Conservation (phyloP, 2,113 vertebrate genomes). For the Prochilodus magdalenae region DNA sequence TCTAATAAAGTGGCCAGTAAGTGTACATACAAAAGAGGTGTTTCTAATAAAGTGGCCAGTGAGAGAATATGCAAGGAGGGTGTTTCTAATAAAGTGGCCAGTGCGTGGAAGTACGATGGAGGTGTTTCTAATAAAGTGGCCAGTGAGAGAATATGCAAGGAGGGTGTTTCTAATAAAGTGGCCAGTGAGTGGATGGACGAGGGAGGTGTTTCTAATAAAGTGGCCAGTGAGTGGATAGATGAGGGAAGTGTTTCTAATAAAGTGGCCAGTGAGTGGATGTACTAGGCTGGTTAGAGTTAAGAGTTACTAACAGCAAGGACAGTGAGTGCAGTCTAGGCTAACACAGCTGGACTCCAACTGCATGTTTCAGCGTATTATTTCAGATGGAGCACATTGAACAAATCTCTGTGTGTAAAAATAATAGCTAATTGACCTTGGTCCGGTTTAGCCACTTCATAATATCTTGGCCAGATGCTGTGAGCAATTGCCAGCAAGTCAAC, state of each 20-base stretch:
- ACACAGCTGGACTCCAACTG: neutral
- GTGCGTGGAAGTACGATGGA: too few relatives aligned
- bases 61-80: too few relatives aligned
- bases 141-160: too few relatives aligned
- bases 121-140: too few relatives aligned
- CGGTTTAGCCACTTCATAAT: constrained; percentile 49
- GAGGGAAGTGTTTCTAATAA: neutral
- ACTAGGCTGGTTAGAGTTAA: neutral
- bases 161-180: too few relatives aligned
- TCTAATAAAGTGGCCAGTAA: too few relatives aligned
- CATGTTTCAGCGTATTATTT: neutral
- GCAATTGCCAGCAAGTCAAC: constrained; percentile 80
- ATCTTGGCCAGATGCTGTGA: constrained; percentile 68
- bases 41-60: too few relatives aligned
- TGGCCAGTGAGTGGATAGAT: neutral
- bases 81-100: too few relatives aligned
- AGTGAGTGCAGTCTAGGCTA: neutral
- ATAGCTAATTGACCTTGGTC: constrained; percentile 69
- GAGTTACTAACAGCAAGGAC: neutral
- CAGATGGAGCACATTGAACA: constrained; percentile 3
- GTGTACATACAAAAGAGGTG: too few relatives aligned
- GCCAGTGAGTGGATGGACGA: too few relatives aligned
- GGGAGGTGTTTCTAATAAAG: too few relatives aligned
- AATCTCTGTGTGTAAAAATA: constrained; percentile 67
- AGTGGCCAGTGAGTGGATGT: neutral